phyloP scores from a whole-genome alignment of 2,797 vertebrate genomes.

The Clarias fuscus region DNA sequence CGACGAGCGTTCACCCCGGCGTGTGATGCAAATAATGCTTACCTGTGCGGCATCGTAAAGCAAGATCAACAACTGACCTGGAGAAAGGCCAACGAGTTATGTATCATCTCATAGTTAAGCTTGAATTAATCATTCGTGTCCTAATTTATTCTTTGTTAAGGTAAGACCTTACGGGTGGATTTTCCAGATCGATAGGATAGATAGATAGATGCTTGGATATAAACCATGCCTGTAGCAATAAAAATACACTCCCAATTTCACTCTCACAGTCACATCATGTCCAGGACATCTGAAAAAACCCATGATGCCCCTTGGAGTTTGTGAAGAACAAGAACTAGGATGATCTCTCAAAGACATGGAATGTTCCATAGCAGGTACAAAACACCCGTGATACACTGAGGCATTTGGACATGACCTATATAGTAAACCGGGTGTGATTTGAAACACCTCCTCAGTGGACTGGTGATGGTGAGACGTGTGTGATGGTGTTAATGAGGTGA shows the following conservation, averaged over 20 bases:
- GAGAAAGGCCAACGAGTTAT: neutral
- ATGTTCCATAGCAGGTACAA: too few species aligned
- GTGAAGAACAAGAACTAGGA: neutral
- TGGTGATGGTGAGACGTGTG: conserved; percentile 8
- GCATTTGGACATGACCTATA: conserved; percentile 14
- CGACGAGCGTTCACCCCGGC: neutral
- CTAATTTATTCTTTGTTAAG: neutral
- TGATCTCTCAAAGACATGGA: neutral
- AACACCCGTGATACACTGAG: neutral
- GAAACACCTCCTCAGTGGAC: conserved; percentile 3
- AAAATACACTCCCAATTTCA: neutral
- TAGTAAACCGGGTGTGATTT: conserved; percentile 3
- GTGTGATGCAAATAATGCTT: neutral
- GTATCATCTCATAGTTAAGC: neutral
- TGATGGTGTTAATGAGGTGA: conserved; percentile 21
- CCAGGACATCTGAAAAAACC: neutral
- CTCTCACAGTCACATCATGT: too few species aligned
- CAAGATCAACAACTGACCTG: neutral
- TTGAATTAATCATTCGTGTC: neutral
- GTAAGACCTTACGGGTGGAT: too few species aligned
- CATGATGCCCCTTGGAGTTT: neutral
- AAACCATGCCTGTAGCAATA: neutral
- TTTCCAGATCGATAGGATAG: neutral
- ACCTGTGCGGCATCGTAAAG: neutral
- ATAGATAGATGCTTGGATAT: neutral